phyloP scores from a whole-genome alignment of 2,113 vertebrate species.

The Alces alces region DNA sequence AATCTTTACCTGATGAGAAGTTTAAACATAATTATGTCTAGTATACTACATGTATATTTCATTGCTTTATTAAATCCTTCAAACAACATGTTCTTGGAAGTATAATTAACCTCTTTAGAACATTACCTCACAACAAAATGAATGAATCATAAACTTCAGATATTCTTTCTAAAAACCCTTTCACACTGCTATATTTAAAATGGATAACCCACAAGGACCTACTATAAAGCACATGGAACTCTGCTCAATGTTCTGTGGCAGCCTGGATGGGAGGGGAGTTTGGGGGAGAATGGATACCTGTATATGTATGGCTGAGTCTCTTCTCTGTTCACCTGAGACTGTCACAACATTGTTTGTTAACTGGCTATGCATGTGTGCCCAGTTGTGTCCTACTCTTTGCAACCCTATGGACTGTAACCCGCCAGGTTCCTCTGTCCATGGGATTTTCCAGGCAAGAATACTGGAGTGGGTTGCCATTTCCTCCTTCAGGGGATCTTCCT shows the following conservation, averaged over 20 bases:
- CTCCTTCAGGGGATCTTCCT: not conserved
- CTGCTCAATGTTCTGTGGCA: not conserved
- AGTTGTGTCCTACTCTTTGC: not conserved
- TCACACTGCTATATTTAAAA: not conserved
- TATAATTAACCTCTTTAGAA: conserved; percentile 33
- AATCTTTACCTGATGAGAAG: conserved; percentile 51
- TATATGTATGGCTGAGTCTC: not conserved
- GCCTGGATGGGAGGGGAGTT: not conserved
- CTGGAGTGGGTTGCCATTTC: not conserved
- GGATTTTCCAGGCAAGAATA: not conserved
- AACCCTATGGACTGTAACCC: not conserved
- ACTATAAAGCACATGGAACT: not conserved
- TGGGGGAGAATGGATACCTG: not conserved
- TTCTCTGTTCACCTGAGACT: not conserved
- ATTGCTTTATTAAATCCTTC: conserved; percentile 51
- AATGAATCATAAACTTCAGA: not conserved
- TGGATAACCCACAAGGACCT: not conserved
- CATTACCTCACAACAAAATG: not conserved
- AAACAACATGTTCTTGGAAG: conserved; percentile 26
- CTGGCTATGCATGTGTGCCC: not conserved
- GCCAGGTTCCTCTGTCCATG: not conserved
- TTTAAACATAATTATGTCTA: conserved; percentile 51
- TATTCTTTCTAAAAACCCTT: not conserved
- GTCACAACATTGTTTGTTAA: not conserved
- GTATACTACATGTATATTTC: conserved; percentile 51